Conservation (phyloP, 2,888 invertebrate genomes). For the Nezara viridula region DNA sequence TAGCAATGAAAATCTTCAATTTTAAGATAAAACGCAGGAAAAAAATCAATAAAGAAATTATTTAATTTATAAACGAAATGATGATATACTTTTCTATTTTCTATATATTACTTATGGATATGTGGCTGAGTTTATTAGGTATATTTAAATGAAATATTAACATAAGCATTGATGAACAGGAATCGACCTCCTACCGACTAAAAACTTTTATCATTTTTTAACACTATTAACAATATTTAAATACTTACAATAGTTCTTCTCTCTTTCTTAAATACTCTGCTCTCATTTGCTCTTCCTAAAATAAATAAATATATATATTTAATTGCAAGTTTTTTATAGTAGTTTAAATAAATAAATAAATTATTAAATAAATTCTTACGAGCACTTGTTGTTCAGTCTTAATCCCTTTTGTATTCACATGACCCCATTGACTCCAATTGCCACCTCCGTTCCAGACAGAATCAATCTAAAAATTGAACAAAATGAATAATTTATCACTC, state of each 20-base stretch:
- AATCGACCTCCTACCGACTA: not conserved
- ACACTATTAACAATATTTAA: not conserved
- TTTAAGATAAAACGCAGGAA: not conserved
- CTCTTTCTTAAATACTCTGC: constrained; percentile 60
- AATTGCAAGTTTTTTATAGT: no score
- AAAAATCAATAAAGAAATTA: not conserved
- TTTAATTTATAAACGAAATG: not conserved
- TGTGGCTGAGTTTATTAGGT: not conserved
- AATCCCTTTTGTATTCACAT: constrained; percentile 68
- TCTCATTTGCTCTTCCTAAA: constrained; percentile 58
- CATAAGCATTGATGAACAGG: not conserved
- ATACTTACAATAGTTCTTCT: constrained; percentile 62
- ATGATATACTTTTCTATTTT: not conserved
- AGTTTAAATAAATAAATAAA: no score
- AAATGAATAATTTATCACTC: no score
- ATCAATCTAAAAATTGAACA: constrained; percentile 65
- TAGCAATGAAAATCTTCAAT: not conserved
- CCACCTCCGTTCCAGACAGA: constrained; percentile 66
- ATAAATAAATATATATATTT: not conserved
- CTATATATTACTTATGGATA: not conserved
- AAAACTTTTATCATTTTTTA: not conserved
- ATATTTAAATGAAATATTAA: not conserved
- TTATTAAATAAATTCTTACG: constrained; percentile 66
- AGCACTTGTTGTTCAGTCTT: constrained; percentile 72
- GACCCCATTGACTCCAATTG: constrained; percentile 64